These are phyloP conservation scores for Anomalospiza imberbis DNA, from an alignment of 2,797 vertebrate genomes.

Conservation along the genomic window DNA sequence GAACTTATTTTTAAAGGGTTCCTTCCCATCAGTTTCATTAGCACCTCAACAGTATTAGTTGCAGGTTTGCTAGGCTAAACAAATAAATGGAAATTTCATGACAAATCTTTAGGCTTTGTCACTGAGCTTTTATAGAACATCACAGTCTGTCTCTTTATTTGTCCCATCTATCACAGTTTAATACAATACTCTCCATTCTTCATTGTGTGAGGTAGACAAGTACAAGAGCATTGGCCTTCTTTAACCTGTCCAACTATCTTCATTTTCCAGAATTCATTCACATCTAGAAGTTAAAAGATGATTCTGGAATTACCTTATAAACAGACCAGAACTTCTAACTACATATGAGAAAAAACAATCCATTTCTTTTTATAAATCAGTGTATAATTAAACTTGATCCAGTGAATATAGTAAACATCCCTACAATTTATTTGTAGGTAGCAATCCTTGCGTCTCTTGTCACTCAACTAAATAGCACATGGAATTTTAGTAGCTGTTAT, in stretches of 20 bases:
- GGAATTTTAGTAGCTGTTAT: conserved; percentile 6
- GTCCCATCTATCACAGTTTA: background rate
- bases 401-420: background rate
- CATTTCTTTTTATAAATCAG: background rate
- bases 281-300: background rate
- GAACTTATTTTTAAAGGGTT: background rate
- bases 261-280: background rate
- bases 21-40: background rate
- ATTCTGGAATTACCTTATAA: background rate
- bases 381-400: background rate
- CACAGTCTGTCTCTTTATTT: background rate
- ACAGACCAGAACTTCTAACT: background rate
- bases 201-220: background rate
- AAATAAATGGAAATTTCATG: background rate
- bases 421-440: conserved; percentile 21
- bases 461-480: background rate
- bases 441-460: background rate
- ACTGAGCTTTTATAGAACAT: background rate
- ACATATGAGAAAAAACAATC: background rate
- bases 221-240: background rate
- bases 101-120: background rate
- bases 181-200: background rate
- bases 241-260: background rate
- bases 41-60: background rate
- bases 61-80: background rate